Evolutionary conservation across 2,888 invertebrate species (phyloP).

Genomic region (Mythimna albipuncta): DNA sequence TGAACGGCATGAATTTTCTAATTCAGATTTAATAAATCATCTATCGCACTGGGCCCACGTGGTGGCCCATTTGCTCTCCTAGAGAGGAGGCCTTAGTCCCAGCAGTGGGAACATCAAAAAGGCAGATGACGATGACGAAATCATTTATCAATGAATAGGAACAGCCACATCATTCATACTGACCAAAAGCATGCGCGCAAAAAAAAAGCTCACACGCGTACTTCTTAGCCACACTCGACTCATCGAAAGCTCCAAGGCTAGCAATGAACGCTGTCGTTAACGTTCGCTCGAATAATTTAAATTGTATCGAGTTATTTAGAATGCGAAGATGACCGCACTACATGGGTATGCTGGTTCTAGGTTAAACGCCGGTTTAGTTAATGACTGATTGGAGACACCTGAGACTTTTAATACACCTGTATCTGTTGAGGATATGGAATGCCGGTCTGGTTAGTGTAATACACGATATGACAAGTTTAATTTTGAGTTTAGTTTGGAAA

Average conservation of each 20-base stretch:
- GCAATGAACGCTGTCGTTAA: constrained; percentile 57
- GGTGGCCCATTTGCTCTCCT: too few species aligned
- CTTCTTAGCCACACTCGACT: constrained; percentile 46
- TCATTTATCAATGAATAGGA: too few species aligned
- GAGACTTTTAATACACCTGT: constrained; percentile 40
- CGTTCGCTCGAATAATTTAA: constrained; percentile 60
- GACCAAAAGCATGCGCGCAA: neutral
- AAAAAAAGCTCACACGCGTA: constrained; percentile 8
- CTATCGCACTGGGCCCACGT: too few species aligned
- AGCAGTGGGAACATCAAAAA: too few species aligned
- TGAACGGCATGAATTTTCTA: neutral
- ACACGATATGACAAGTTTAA: neutral
- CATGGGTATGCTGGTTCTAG: constrained; percentile 43
- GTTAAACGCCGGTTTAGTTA: constrained; percentile 30
- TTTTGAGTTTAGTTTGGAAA: neutral
- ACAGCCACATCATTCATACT: neutral
- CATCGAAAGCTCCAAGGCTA: constrained; percentile 81
- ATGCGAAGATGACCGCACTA: constrained; percentile 57
- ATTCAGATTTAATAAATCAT: neutral
- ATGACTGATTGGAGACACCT: constrained; percentile 44
- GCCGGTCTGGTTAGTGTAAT: neutral
- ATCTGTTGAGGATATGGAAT: neutral
- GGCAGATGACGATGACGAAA: too few species aligned
- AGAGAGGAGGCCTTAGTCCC: too few species aligned
- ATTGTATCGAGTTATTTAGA: constrained; percentile 57